Evolutionary conservation across 2,888 invertebrate genomes (phyloP).

Genomic region (Isoperla grammatica): DNA sequence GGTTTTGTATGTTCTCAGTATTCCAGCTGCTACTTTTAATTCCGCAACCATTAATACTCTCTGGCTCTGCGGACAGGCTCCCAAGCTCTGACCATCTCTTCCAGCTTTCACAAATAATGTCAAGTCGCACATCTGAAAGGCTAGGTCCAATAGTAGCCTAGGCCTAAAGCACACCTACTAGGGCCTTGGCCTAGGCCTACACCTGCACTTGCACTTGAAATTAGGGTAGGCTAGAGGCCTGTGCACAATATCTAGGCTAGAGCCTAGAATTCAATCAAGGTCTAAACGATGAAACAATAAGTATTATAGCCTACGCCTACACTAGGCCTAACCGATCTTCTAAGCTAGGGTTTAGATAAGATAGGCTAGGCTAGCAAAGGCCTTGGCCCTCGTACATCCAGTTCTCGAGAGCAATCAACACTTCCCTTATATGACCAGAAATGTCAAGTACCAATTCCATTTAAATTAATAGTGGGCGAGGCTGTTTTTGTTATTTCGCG

Average conservation of each 20-base stretch:
- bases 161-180: too few relatives aligned
- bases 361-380: neutral
- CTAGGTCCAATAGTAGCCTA: too few relatives aligned
- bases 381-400: neutral
- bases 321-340: too few relatives aligned
- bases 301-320: too few relatives aligned
- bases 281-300: too few relatives aligned
- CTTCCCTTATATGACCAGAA: neutral
- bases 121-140: neutral
- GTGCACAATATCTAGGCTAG: too few relatives aligned
- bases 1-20: constrained; percentile 26
- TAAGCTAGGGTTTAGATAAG: too few relatives aligned
- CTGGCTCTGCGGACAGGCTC: constrained; percentile 34
- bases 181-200: too few relatives aligned
- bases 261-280: too few relatives aligned
- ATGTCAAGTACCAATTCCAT: neutral
- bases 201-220: too few relatives aligned
- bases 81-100: constrained; percentile 30
- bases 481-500: neutral
- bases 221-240: too few relatives aligned
- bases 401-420: too few relatives aligned
- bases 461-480: constrained; percentile 1
- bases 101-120: constrained; percentile 32
- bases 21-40: constrained; percentile 27
- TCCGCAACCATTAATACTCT: constrained; percentile 32